Base-by-base conservation (phyloP, 2,888 invertebrate species). In the Choreutis nemorana region DNA sequence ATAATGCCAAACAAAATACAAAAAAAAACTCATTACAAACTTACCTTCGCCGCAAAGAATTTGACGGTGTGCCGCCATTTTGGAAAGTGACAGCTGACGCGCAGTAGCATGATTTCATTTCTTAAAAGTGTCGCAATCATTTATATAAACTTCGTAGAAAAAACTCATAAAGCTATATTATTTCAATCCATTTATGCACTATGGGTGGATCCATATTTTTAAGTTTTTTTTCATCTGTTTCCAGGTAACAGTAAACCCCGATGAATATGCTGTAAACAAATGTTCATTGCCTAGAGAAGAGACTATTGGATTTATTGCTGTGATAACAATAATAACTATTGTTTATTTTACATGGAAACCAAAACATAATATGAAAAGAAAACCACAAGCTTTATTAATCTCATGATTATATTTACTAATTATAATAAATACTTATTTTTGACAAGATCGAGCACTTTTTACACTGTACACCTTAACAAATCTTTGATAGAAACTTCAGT, bases 401-500 rank as follows among this genome's bases (percentile, higher is more conserved):
- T 60, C 55, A 58, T 50, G 50, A 55, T 62, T 72, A 67, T 75
- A 70, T 68, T 71, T 59, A n/a, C n/a, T n/a, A n/a, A n/a, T n/a
- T 57, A 71, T 55, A 77, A 77, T 78, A 78, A 77, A 77, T 78
- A n/a, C n/a, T n/a, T n/a, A 77, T 58, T 67, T 65, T 66, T 75
- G 75, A 77, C 73, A 75, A 75, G 75, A 77, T 66, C 64, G 57
- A 70, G 72, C 72, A 64, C 64, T 72, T 72, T 67, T 53, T 75
- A 75, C 73, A 77, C 53, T 62, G 54, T 60, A 58, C 60, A 60
- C 44, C 51, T 26, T 23, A 23, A 14, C 24, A 14, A 36, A 34
- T 45, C 41, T 44, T 46, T 46, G 42, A 41, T 34, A 41, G 35
- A 39, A 36, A 37, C 39, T 29, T 39, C 40, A 43, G 41, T 45